Evolutionary conservation across 2,888 invertebrate genomes (phyloP), one percentile per base, ranked within the genome.

Genomic region (Poecilus cupreus): DNA sequence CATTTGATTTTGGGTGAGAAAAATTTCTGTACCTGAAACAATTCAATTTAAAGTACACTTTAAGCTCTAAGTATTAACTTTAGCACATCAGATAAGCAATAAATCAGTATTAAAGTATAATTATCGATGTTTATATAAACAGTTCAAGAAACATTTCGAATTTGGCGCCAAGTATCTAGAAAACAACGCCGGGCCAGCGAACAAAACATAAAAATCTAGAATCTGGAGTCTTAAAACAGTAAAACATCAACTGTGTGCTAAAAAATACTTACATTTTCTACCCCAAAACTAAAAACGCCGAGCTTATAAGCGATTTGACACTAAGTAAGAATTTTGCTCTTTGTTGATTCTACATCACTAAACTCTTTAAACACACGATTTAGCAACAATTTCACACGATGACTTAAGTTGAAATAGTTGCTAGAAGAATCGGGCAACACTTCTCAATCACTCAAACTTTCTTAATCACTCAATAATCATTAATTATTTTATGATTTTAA

Each of bases 401-500:
- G 64, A 74, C 13, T 74, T 20, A 26, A 60, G n/a, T 0, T 32
- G 16, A 6, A 60, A 16, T 32, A 4, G 60, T 24, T 32, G 32
- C 13, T 26, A 60, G 3, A 24, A n/a, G 4, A 2, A 68, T 32
- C 18, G 10, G 18, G 8, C 11, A 68, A 68, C 5, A 10, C 16
- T 3, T 16, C 20, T 8, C 72, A 57, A 22, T 24, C 80, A 74
- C 54, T 57, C 8, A 26, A 24, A 11, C 57, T 13, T n/a, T 4
- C 39, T 54, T 74, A 74, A 74, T 74, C 74, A 81, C 81, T 43
- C 57, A 81, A 60, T 20, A 81, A 75, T 75, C 75, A 75, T 81
- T 81, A 81, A 81, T 81, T 81, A 81, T 64, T 75, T 37, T 32
- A 43, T 8, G 20, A 43, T 75, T 60, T 81, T 81, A 81, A 81